Base-by-base conservation (phyloP, 2,797 vertebrate species). In the Philypnodon macrostomus region DNA sequence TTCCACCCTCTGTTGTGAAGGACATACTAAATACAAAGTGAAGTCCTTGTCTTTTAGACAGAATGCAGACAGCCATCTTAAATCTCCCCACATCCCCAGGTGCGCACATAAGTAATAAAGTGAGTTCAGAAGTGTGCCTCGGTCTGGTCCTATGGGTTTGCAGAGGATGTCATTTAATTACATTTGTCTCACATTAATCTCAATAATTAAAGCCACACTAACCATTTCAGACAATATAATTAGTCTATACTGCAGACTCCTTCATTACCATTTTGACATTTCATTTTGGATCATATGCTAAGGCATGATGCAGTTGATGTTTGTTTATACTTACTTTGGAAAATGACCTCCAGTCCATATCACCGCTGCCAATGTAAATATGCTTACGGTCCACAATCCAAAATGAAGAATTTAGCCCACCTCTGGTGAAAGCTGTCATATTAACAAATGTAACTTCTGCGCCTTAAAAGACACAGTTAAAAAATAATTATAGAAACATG, bases 341-440 rank as follows among this genome's bases (percentile, higher is more conserved):
- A 67, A 96, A 11, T 0, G 94, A 94, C 42, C 85, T 90, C 94
- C 93, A 95, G 53, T 94, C 91, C 81, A 96, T 89, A 50, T 90
- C 85, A 0, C 91, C 93, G 36, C 93, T 96, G 66, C 94, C 94
- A 10, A 96, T 92, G 65, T 95, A 96, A 8, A 96, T 88, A 0
- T 96, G 94, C 63, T 83, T 91, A 46, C 92, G 92, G 66, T 96
- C 94, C 76, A 96, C 94, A n/a, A 95, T 90, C 93, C 94, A 95
- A 85, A 96, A 95, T 1, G 93, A 94, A 0, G 94, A 93, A 59
- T 90, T 92, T 5, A 96, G 89, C 11, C 82, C 85, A 9, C 94
- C 94, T 73, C 89, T 88, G 12, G 93, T 95, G 12, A 95, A 82
- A 17, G 89, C 91, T 7, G 90, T 90, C 93, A 94, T 95, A 70